phyloP scores from a whole-genome alignment of 2,113 vertebrate genomes.

The Corythoichthys haematopterus region DNA sequence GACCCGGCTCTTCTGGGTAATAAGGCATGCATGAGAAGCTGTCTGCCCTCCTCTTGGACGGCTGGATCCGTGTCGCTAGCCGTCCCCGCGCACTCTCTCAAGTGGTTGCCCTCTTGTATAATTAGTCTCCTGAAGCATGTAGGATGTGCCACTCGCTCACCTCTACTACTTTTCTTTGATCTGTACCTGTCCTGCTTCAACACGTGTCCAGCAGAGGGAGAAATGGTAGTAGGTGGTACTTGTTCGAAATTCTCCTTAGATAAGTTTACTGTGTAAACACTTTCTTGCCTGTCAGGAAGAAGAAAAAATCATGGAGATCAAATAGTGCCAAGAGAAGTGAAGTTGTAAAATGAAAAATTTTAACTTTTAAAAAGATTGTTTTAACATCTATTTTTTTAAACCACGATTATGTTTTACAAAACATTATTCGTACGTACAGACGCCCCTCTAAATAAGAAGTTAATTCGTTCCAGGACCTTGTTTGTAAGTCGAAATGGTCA shows the following conservation, averaged over 20 bases:
- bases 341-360: too few relatives aligned
- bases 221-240: neutral
- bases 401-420: too few relatives aligned
- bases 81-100: conserved; percentile 63
- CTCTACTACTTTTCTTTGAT: conserved; percentile 30
- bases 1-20: conserved; percentile 72
- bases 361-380: too few relatives aligned
- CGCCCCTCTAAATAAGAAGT: too few relatives aligned
- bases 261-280: neutral
- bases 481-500: too few relatives aligned
- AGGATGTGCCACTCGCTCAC: conserved; percentile 50
- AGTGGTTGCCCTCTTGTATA: conserved; percentile 70
- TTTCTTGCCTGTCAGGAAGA: neutral
- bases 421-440: too few relatives aligned
- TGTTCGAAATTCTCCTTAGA: neutral
- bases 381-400: too few relatives aligned
- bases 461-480: too few relatives aligned
- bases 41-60: conserved; percentile 64
- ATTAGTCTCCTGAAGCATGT: conserved; percentile 72
- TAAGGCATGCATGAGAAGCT: conserved; percentile 78
- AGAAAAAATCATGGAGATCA: too few relatives aligned
- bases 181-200: conserved; percentile 29
- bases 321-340: too few relatives aligned
- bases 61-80: conserved; percentile 56
- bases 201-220: neutral